Evolutionary conservation across 2,888 invertebrate species (phyloP).

Genomic region (Epinotia bilunana): DNA sequence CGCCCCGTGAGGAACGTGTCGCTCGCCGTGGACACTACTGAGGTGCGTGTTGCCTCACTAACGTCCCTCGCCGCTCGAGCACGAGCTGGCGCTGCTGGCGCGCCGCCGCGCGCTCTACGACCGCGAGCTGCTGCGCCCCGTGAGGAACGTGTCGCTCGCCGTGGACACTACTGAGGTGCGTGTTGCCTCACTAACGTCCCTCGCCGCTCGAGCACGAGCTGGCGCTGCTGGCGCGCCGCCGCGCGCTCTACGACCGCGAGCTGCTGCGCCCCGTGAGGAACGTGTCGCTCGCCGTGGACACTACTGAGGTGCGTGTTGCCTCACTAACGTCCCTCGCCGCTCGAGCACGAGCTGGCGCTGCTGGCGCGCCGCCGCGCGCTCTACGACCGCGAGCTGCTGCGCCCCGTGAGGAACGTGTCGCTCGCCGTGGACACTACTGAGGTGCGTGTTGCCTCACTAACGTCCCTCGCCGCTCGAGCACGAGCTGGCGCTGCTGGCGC

Average conservation of each 20-base stretch:
- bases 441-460: constrained; percentile 49
- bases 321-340: constrained; percentile 32
- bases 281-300: constrained; percentile 90
- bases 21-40: constrained; percentile 90
- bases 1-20: constrained; percentile 86
- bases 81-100: constrained; percentile 49
- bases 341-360: constrained; percentile 48
- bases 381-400: constrained; percentile 81
- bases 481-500: constrained; percentile 49
- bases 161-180: constrained; percentile 88
- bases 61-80: constrained; percentile 43
- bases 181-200: not conserved
- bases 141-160: constrained; percentile 88
- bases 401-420: constrained; percentile 86
- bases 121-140: constrained; percentile 78
- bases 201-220: constrained; percentile 48
- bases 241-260: constrained; percentile 68
- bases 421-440: constrained; percentile 91
- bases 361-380: constrained; percentile 49
- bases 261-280: constrained; percentile 85
- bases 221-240: constrained; percentile 49
- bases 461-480: constrained; percentile 44
- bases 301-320: constrained; percentile 80
- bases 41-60: constrained; percentile 58
- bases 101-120: constrained; percentile 62